Percentiles rank a stretch among this genome's conserved stretches.
Conservation (phyloP, 2,113 vertebrate genomes). For the Mormyrus iriodes region DNA sequence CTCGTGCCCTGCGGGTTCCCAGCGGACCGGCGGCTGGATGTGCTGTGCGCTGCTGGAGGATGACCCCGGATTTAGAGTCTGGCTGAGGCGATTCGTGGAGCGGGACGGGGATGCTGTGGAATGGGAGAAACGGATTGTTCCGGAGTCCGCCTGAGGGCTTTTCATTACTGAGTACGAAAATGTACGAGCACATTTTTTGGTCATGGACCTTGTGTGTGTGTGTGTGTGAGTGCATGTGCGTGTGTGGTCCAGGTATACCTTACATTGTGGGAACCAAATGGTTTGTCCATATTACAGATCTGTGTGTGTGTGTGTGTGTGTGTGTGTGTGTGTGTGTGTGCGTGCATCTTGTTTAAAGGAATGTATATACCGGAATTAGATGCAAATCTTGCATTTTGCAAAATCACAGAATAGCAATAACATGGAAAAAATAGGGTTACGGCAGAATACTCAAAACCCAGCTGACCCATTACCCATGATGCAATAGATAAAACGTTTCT, state of each 20-base stretch:
- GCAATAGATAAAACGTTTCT: background rate
- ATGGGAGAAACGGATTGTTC: background rate
- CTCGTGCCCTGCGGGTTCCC: background rate
- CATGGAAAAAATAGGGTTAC: background rate
- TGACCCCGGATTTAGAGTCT: background rate
- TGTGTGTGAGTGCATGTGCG: background rate
- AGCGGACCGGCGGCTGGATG: background rate
- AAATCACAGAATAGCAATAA: background rate
- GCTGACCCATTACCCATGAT: background rate
- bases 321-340: background rate
- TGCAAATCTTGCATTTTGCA: background rate
- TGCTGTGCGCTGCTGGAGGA: background rate
- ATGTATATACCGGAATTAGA: background rate
- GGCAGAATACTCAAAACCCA: background rate
- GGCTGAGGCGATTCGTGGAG: background rate
- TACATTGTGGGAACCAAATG: too few species aligned
- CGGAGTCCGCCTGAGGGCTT: background rate
- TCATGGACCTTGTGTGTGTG: background rate
- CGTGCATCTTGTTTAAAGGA: background rate
- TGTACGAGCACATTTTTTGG: background rate
- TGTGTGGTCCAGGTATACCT: too few species aligned
- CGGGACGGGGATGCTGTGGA: background rate
- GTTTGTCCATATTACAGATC: too few species aligned
- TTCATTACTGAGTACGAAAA: background rate
- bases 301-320: too few species aligned